A percentile compares a stretch with the other conserved stretches of the same genome.
These are phyloP conservation scores for Julus scanicus DNA, from an alignment of 2,888 invertebrate genomes.

Conservation along the genomic window DNA sequence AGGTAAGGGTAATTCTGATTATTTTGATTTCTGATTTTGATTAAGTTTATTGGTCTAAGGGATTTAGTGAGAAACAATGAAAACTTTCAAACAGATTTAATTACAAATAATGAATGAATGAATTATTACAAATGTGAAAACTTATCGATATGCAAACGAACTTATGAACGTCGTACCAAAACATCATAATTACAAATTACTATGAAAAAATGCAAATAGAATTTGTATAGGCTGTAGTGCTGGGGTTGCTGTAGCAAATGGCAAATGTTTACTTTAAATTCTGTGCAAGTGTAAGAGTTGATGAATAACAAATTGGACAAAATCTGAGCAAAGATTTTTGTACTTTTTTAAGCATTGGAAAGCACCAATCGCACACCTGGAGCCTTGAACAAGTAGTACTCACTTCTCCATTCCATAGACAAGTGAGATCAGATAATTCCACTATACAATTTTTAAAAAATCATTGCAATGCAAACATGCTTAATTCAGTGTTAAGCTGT, in stretches of 20 bases:
- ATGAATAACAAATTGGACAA: background rate
- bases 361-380: too few relatives aligned
- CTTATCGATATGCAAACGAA: background rate
- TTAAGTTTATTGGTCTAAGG: too few relatives aligned
- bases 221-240: background rate
- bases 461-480: too few relatives aligned
- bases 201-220: background rate
- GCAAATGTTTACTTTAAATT: background rate
- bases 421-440: too few relatives aligned
- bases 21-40: background rate
- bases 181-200: background rate
- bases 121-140: slow-evolving; percentile 5
- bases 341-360: background rate
- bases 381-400: too few relatives aligned
- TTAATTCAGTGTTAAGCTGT: too few relatives aligned
- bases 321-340: background rate
- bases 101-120: background rate
- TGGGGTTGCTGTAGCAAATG: background rate
- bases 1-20: background rate
- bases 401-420: too few relatives aligned
- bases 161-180: background rate
- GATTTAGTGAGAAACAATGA: background rate
- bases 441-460: too few relatives aligned
- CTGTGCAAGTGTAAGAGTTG: background rate
- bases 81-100: background rate